A percentile compares a stretch with the other conserved stretches of the same genome.
These are phyloP conservation scores for Psilopogon haemacephalus DNA, from an alignment of 2,113 vertebrate genomes.

Conservation along the genomic window DNA sequence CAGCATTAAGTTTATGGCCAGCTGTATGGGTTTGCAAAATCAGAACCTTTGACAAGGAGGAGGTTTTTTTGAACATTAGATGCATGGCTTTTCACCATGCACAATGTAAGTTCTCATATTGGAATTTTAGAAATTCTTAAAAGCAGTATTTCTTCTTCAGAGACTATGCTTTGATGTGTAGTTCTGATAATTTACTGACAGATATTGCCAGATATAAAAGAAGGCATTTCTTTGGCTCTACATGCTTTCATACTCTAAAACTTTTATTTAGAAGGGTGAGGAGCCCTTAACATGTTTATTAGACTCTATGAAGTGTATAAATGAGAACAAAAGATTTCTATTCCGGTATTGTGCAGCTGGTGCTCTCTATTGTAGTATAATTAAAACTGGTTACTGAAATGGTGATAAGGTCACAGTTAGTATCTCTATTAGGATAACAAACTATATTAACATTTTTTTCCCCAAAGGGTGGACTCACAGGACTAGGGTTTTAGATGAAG, in stretches of 20 bases:
- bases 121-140: neutral
- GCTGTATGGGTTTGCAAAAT: neutral
- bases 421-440: neutral
- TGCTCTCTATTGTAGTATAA: neutral
- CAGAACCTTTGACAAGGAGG: neutral
- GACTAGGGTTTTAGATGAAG: neutral
- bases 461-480: neutral
- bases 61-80: neutral
- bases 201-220: neutral
- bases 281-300: neutral
- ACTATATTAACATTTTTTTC: neutral
- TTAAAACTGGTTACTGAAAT: neutral
- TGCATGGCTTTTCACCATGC: neutral
- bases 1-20: neutral
- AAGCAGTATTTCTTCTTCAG: neutral
- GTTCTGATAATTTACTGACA: neutral
- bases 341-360: neutral
- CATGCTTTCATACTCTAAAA: neutral
- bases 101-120: neutral
- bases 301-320: neutral
- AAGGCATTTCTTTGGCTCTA: neutral
- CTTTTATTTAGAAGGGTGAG: neutral
- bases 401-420: neutral
- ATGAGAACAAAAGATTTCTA: neutral
- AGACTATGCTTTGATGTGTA: neutral